These are phyloP conservation scores for Ctenopoma kingsleyae DNA, from an alignment of 2,797 vertebrate genomes.

Conservation along the genomic window DNA sequence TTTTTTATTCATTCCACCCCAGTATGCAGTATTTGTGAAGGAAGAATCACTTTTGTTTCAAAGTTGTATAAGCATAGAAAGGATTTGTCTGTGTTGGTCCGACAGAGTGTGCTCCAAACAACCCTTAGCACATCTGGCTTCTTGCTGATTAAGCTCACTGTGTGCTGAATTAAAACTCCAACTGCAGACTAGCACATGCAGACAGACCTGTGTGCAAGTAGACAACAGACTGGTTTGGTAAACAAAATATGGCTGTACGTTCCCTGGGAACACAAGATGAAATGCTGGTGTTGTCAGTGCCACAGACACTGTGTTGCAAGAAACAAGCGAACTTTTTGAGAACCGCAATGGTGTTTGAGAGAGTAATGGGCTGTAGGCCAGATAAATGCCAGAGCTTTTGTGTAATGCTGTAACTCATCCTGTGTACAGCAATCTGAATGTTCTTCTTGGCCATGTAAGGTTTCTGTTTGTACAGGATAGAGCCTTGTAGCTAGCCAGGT, in stretches of 20 bases:
- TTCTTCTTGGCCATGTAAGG: conserved; percentile 70
- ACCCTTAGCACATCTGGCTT: conserved; percentile 50
- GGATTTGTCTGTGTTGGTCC: conserved; percentile 15
- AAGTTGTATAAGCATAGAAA: conserved; percentile 2
- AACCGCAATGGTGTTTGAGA: conserved; percentile 46
- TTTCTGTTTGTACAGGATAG: conserved; percentile 63
- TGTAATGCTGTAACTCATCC: conserved; percentile 70
- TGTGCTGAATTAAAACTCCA: conserved; percentile 32
- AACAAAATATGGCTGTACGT: conserved; percentile 32
- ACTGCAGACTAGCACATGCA: conserved; percentile 20
- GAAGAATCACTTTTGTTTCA: conserved; percentile 6
- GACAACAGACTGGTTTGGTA: conserved; percentile 45
- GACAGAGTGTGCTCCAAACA: conserved; percentile 34
- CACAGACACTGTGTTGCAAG: conserved; percentile 34
- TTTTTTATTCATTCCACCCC: background rate
- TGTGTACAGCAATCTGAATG: conserved; percentile 52
- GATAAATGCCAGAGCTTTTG: conserved; percentile 71
- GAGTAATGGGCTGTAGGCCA: conserved; percentile 65
- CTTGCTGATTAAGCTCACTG: conserved; percentile 23
- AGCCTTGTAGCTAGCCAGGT: conserved; percentile 7
- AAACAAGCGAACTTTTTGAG: conserved; percentile 49
- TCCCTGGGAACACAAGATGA: conserved; percentile 41
- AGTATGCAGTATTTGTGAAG: background rate
- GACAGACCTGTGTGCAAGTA: conserved; percentile 29
- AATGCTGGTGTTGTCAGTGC: conserved; percentile 49